Evolutionary conservation across 2,888 invertebrate species (phyloP), one percentile per base, ranked within the genome.

Genomic region (Endotricha flammealis): DNA sequence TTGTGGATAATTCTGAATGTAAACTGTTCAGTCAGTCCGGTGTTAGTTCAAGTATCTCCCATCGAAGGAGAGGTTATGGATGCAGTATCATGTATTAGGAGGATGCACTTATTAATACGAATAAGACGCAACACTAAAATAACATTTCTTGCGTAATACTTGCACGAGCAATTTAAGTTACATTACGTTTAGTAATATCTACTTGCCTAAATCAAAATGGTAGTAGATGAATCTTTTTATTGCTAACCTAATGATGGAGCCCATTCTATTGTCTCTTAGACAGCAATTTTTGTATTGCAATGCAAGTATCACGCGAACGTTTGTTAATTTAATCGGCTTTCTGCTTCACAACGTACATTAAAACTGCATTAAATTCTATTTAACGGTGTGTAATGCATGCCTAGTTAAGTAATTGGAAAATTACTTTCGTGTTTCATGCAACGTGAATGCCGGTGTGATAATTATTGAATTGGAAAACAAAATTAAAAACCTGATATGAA

Each of bases 281-380:
- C 53, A 58, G 48, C 62, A 68, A 67, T 73, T 66, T 66, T 54
- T 65, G 61, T 64, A 69, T 61, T 53, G 67, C 68, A 66, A 67
- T 57, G 49, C 49, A 57, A 57, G 50, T 53, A 59, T 55, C 66
- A 67, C 67, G 65, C 62, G 54, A 68, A 55, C 57, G 60, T 57
- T 50, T 55, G 48, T 57, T 50, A 50, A 46, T 61, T 64, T 71
- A 77, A 79, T 73, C 68, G 65, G 58, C 65, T 69, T 59, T 57
- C 65, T 64, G 64, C 59, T 74, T 66, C 65, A 63, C 63, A 67
- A 64, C 67, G 60, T 69, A 71, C 77, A 82, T 81, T 80, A 80
- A 81, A 81, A 77, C 58, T 69, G 70, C 78, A 81, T 82, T 78
- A 79, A 74, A 76, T 69, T 74, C 64, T 70, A 75, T 80, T 81